Evolutionary conservation across 2,888 invertebrate species (phyloP), one percentile per base, ranked within the genome.

Genomic region (Meloe dianella): DNA sequence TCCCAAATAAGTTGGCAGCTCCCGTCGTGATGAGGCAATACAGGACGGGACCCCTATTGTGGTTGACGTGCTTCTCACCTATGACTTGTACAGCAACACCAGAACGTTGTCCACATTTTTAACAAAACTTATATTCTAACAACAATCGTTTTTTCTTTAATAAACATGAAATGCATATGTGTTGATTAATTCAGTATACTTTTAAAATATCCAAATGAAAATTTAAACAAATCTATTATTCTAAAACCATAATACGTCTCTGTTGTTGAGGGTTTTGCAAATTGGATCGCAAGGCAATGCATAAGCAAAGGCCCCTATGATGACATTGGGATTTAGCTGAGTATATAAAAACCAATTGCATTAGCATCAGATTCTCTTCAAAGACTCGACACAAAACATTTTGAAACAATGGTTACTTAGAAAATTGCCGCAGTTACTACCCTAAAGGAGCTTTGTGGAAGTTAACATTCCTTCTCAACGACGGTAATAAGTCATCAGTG

Each of bases 1-100:
- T 81, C 82, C 81, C 81, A 83, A 83, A 83, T 83, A 83, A 82
- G 80, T 82, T 80, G 79, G 77, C 73, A 73, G 77, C 71, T 73
- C 74, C 75, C 71, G 73, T 68, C 69, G 77, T 73, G 75, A 76
- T 76, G 77, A 75, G 73, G 71, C 73, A 68, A 69, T 66, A 65
- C 79, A 79, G 80, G 77, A 71, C 69, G 77, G 79, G 75, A 75
- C 72, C 75, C 78, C 78, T 60, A 71, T 67, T 12, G 78, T 30
- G 74, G 65, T 68, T 73, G 66, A 71, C 69, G 72, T 73, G 73
- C 69, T 78, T 78, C 78, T 75, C 78, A 78, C 78, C 77, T 77
- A 69, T 66, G 65, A 63, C 68, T 64, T 68, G 65, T 60, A 29
- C n/a, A 32, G 17, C 35, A 24, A 24, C 35, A 35, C 35, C 24